Conservation (phyloP, 1,140 invertebrate species). For the Bursaphelenchus mucronatus region DNA sequence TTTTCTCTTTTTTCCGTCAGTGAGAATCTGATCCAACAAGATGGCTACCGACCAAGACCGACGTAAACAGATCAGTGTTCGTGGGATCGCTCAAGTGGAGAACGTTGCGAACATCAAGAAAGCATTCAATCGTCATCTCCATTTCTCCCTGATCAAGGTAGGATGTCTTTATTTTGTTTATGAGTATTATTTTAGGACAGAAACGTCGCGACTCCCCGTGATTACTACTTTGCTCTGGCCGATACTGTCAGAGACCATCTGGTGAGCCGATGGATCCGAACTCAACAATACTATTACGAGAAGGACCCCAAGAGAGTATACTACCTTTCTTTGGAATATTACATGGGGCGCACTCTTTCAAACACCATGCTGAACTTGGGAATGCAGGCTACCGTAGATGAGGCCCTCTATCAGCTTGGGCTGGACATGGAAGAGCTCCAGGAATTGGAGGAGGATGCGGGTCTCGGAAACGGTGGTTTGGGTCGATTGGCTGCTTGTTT, state of each 20-base stretch:
- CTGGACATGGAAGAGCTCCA: slow-evolving; percentile 93
- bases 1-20: too few species aligned
- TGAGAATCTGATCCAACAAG: not conserved
- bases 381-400: slow-evolving; percentile 90
- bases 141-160: slow-evolving; percentile 90
- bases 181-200: slow-evolving; percentile 68
- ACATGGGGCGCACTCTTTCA: slow-evolving; percentile 92
- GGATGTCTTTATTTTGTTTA: not conserved
- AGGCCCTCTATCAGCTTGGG: slow-evolving; percentile 95
- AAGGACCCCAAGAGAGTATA: slow-evolving; percentile 98
- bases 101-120: slow-evolving; percentile 76
- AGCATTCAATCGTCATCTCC: slow-evolving; percentile 94
- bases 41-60: slow-evolving; percentile 74
- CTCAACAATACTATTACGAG: slow-evolving; percentile 98
- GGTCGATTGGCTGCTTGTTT: slow-evolving; percentile 95
- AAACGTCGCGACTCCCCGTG: slow-evolving; percentile 93
- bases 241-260: slow-evolving; percentile 96
- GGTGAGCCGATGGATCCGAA: slow-evolving; percentile 95
- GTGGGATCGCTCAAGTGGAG: slow-evolving; percentile 79
- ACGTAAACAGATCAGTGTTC: slow-evolving; percentile 94
- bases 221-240: slow-evolving; percentile 95
- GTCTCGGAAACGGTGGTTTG: slow-evolving; percentile 93
- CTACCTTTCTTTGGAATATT: slow-evolving; percentile 97
- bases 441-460: slow-evolving; percentile 89
- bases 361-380: slow-evolving; percentile 99